Base-by-base conservation (phyloP, 2,888 invertebrate species). In the Endomychus coccineus region DNA sequence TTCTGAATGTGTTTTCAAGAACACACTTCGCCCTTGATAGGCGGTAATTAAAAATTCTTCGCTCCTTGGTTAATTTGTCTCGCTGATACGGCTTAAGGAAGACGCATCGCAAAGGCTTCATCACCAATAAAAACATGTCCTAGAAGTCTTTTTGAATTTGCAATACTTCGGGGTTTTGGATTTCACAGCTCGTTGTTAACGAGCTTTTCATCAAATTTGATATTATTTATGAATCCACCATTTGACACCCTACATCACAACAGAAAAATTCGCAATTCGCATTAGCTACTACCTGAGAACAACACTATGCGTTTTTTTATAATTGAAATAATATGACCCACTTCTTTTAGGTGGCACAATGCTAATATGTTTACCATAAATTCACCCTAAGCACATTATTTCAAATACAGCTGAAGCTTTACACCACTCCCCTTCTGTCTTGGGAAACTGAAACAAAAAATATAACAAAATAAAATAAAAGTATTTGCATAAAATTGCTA, bases 1-100 rank as follows among this genome's bases (percentile, higher is more conserved):
- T 54, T 12, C 51, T 49, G 34, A 51, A 51, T 1, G 35, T 43
- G 28, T 50, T 51, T 45, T 51, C 51, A 17, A 52, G n/a, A n/a
- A n/a, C 36, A n/a, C 44, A 21, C 10, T 50, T 21, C 12, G 42
- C 48, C 42, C 51, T 36, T 9, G 42, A 25, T n/a, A n/a, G n/a
- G n/a, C n/a, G n/a, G n/a, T n/a, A n/a, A n/a, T 46, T 46, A 13
- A 45, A 46, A 11, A 46, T 42, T 42, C 15, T 42, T 21, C 10
- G 24, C 11, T 24, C 35, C n/a, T 27, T 19, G 19, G 34, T 14
- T 4, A 34, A 23, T 35, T 35, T 27, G 39, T 12, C 33, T 35
- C 22, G 35, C n/a, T 16, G 41, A 13, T 24, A 42, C n/a, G 36
- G 41, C 25, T 44, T 42, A 23, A 44, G 15, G 27, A 44, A 30